A percentile compares a stretch with the other conserved stretches of the same genome.
Evolutionary conservation across 92 coral and sea anemone genomes (phyloP).

Genomic region (Actinostola sp.): DNA sequence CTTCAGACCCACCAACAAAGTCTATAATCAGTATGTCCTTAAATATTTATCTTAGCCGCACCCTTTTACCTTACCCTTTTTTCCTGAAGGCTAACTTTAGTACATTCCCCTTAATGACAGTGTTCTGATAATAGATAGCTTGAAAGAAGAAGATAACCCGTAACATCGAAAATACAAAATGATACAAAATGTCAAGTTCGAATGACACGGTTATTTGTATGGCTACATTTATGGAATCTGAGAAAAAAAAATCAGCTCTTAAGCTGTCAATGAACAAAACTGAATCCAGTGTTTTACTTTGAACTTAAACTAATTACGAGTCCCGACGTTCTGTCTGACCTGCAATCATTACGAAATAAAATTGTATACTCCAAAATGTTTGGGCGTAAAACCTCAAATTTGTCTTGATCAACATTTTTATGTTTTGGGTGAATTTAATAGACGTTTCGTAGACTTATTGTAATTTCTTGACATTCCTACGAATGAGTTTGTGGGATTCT

Average conservation of each 20-base stretch:
- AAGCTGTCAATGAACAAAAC: slow-evolving; percentile 1
- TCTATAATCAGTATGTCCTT: not conserved
- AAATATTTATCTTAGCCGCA: slow-evolving; percentile 9
- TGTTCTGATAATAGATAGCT: too few relatives aligned
- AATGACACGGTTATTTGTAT: not conserved
- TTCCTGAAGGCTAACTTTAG: not conserved
- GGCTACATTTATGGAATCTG: not conserved
- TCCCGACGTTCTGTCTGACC: slow-evolving; percentile 16
- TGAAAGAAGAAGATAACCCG: too few relatives aligned
- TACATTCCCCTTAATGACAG: too few relatives aligned
- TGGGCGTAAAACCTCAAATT: slow-evolving; percentile 29
- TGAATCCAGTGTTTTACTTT: slow-evolving; percentile 8
- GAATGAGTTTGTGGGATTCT: too few relatives aligned
- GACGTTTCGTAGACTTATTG: not conserved
- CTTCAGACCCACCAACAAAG: not conserved
- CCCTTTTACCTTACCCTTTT: not conserved
- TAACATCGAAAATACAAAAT: too few relatives aligned
- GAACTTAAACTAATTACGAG: slow-evolving; percentile 15
- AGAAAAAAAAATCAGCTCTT: not conserved
- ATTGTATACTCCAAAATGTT: slow-evolving; percentile 12
- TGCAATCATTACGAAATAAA: slow-evolving; percentile 11
- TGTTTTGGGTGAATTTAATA: slow-evolving; percentile 8
- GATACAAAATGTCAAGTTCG: too few relatives aligned
- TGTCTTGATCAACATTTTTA: slow-evolving; percentile 8
- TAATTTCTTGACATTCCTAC: not conserved